phyloP scores from a whole-genome alignment of 2,797 vertebrate genomes.

The Tolypeutes matacus region DNA sequence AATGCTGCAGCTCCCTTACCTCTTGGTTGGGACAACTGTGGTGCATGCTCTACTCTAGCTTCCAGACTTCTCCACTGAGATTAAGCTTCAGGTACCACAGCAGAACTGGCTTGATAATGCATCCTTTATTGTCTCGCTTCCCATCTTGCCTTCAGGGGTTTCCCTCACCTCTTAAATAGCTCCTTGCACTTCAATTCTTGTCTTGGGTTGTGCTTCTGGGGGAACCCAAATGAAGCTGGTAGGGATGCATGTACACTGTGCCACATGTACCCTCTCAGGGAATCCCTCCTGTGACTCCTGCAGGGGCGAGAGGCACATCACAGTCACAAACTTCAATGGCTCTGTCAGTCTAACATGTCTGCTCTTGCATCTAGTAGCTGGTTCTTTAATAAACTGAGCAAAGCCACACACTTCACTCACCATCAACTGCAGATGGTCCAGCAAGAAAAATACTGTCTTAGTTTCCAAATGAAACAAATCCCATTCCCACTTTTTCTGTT shows the following conservation, averaged over 20 bases:
- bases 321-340: not conserved
- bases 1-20: not conserved
- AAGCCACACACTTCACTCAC: not conserved
- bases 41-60: not conserved
- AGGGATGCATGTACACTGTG: not conserved
- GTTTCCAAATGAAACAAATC: conserved; percentile 67
- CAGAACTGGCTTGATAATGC: not conserved
- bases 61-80: not conserved
- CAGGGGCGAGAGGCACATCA: not conserved
- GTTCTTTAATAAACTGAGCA: conserved; percentile 48
- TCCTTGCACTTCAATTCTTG: not conserved
- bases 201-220: conserved; percentile 1
- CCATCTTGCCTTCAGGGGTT: not conserved
- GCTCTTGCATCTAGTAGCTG: conserved; percentile 31
- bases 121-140: not conserved
- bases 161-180: not conserved
- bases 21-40: not conserved
- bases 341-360: not conserved
- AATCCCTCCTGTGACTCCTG: not conserved
- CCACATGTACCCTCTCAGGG: not conserved
- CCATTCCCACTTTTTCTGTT: conserved; percentile 30
- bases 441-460: conserved; percentile 44
- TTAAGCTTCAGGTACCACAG: not conserved
- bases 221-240: not conserved
- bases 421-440: conserved; percentile 51